Percentiles rank a stretch among this genome's conserved stretches.
Conservation (phyloP, 2,797 vertebrate species). For the Onychomys arenicola region DNA sequence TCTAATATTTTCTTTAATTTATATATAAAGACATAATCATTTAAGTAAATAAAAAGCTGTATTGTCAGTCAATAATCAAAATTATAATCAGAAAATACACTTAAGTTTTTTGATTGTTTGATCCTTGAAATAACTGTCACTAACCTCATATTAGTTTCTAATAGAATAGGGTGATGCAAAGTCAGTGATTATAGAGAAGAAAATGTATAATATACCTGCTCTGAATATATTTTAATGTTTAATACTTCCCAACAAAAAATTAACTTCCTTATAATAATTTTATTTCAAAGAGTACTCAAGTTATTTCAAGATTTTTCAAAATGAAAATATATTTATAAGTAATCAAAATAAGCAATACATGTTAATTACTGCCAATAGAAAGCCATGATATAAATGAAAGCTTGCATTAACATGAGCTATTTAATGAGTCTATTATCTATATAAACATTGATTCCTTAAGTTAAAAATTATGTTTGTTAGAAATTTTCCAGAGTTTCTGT, state of each 20-base stretch:
- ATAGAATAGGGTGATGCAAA: background rate
- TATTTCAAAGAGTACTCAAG: background rate
- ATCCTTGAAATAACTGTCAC: background rate
- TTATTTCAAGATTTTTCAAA: background rate
- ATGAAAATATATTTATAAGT: background rate
- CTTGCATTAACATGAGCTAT: background rate
- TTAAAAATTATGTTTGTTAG: background rate
- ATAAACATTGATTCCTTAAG: background rate
- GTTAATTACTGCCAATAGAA: background rate
- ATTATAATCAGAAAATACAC: background rate
- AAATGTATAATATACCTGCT: background rate
- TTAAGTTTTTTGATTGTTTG: background rate
- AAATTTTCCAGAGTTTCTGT: background rate
- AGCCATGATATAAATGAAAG: background rate
- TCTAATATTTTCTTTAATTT: background rate
- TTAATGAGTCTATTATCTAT: background rate
- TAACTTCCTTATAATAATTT: background rate
- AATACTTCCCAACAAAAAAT: fast-evolving
- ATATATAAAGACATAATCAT: background rate
- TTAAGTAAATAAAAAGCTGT: background rate
- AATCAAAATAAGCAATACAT: background rate
- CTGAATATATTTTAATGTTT: background rate
- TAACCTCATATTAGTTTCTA: background rate
- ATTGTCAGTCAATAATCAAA: background rate
- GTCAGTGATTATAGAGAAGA: background rate